A percentile compares a stretch with the other conserved stretches of the same genome.
phyloP scores from a whole-genome alignment of 1,140 invertebrate species.

The Bombus superbus region DNA sequence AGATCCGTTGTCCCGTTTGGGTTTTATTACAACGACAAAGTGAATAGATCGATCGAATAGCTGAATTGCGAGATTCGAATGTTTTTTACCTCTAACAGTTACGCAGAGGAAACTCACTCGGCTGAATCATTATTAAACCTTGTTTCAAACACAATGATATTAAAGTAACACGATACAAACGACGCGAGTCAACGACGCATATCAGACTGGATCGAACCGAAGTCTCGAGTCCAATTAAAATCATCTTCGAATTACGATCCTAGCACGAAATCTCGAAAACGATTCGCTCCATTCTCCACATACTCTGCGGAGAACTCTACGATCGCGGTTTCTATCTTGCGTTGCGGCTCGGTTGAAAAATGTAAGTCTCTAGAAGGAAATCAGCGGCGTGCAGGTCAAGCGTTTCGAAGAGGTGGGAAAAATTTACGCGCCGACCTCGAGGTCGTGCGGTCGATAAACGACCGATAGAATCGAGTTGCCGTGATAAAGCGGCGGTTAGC shows the following conservation, averaged over 20 bases:
- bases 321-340: neutral
- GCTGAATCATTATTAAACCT: neutral
- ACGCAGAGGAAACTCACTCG: too few relatives aligned
- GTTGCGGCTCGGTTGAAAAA: neutral
- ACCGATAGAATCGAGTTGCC: neutral
- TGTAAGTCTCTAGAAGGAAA: neutral
- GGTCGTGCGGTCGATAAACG: conserved; percentile 31
- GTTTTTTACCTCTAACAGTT: neutral
- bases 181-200: neutral
- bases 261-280: neutral
- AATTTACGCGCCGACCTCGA: neutral
- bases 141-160: neutral
- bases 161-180: neutral
- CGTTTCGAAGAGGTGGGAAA: neutral
- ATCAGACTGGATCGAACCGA: neutral
- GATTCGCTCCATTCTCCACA: neutral
- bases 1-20: neutral
- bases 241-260: neutral
- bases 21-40: neutral
- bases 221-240: neutral
- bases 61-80: neutral
- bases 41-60: neutral
- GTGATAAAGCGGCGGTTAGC: conserved; percentile 20
- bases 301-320: too few relatives aligned
- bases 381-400: neutral